Evolutionary conservation across 2,113 vertebrate genomes (phyloP).

Genomic region (Melanotaenia duboulayi): DNA sequence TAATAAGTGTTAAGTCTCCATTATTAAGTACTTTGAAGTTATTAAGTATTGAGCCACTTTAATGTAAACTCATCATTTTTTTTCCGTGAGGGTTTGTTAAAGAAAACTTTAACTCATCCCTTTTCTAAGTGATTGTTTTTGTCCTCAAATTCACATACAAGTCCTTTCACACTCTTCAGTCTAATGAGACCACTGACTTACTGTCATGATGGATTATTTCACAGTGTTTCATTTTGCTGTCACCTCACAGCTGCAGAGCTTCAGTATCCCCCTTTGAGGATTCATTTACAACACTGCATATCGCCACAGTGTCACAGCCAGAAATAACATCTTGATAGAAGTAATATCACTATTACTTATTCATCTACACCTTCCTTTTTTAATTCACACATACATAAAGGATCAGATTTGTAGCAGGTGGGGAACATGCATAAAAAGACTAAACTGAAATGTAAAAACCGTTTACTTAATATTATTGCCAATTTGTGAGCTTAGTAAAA

Average conservation of each 20-base stretch:
- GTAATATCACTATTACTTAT: not conserved
- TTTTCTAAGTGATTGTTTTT: not conserved
- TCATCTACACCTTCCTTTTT: not conserved
- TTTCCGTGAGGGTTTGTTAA: not conserved
- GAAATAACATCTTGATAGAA: constrained; percentile 23
- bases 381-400: not conserved
- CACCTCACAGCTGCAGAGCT: constrained; percentile 11
- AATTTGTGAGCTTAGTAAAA: not conserved
- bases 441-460: too few species aligned
- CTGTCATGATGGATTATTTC: not conserved
- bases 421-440: too few species aligned
- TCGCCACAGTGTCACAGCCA: constrained; percentile 2
- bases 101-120: too few species aligned
- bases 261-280: not conserved
- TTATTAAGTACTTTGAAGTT: not conserved
- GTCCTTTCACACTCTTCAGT: not conserved
- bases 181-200: not conserved
- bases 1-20: constrained; percentile 16
- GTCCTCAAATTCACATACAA: not conserved
- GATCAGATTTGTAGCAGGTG: not conserved
- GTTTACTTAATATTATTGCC: accelerated
- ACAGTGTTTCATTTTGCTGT: constrained; percentile 2
- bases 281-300: constrained; percentile 10
- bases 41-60: not conserved
- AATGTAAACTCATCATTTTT: not conserved